Evolutionary conservation across 2,888 invertebrate species (phyloP).

Genomic region (Allolobophora icterica): DNA sequence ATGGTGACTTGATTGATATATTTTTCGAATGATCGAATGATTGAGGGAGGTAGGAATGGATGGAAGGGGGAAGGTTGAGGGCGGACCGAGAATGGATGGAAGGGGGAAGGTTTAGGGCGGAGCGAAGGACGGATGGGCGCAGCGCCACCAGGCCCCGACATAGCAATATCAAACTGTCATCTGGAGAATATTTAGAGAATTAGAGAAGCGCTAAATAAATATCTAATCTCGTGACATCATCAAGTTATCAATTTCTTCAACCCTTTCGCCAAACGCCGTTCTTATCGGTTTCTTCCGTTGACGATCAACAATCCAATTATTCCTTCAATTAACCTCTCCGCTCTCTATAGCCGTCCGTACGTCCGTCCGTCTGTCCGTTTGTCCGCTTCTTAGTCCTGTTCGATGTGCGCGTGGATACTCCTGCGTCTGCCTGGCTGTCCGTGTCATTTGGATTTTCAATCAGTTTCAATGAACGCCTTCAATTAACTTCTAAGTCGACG

Average conservation of each 20-base stretch:
- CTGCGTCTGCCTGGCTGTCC: slow-evolving; percentile 19
- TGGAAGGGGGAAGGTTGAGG: too few species aligned
- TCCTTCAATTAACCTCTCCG: neutral
- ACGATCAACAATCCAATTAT: neutral
- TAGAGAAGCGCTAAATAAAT: neutral
- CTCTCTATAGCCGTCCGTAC: neutral
- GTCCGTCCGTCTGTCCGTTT: neutral
- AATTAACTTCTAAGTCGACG: neutral
- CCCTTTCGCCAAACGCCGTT: slow-evolving; percentile 10
- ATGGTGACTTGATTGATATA: neutral
- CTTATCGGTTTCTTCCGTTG: neutral
- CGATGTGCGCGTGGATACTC: neutral
- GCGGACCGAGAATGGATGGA: too few species aligned
- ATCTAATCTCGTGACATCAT: slow-evolving; percentile 3
- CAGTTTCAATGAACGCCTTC: slow-evolving; percentile 17
- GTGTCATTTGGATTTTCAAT: slow-evolving; percentile 2
- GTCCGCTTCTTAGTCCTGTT: neutral
- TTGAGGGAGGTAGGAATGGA: too few species aligned
- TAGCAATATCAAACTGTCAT: neutral
- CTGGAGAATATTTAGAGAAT: neutral
- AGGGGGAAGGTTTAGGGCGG: too few species aligned
- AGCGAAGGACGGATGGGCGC: too few species aligned
- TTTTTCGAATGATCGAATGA: too few species aligned
- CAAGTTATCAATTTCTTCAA: neutral
- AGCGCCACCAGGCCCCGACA: too few species aligned